Evolutionary conservation across 2,888 invertebrate species (phyloP).

Genomic region (Campoletis raptor): DNA sequence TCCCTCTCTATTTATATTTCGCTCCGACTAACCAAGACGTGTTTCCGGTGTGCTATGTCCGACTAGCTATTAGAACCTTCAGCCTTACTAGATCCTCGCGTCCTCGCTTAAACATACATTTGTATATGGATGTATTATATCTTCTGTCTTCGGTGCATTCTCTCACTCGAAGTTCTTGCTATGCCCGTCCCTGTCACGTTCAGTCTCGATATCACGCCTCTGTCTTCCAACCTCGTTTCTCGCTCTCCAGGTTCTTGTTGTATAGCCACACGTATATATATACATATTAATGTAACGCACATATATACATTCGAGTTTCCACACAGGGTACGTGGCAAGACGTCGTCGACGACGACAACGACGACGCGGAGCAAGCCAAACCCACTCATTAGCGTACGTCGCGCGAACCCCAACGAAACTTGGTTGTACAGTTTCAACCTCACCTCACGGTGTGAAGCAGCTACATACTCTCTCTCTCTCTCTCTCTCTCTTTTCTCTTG

Average conservation of each 20-base stretch:
- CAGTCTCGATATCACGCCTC: constrained; percentile 56
- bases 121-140: constrained; percentile 27
- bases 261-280: background rate
- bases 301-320: constrained; percentile 25
- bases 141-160: constrained; percentile 42
- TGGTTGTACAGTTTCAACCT: constrained; percentile 59
- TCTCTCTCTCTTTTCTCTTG: background rate
- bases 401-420: constrained; percentile 61
- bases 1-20: background rate
- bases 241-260: constrained; percentile 52
- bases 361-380: constrained; percentile 64
- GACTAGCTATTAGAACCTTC: constrained; percentile 54
- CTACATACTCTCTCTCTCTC: constrained; percentile 26
- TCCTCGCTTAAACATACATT: constrained; percentile 37
- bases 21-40: constrained; percentile 61
- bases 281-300: background rate
- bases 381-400: constrained; percentile 72
- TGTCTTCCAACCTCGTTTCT: constrained; percentile 49
- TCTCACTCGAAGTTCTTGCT: constrained; percentile 62
- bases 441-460: constrained; percentile 42
- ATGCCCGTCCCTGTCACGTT: constrained; percentile 56
- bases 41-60: constrained; percentile 53
- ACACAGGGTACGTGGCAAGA: constrained; percentile 48
- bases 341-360: constrained; percentile 50
- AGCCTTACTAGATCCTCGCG: constrained; percentile 51